phyloP scores from a whole-genome alignment of 2,888 invertebrate species.

The Calephelis perditalis region DNA sequence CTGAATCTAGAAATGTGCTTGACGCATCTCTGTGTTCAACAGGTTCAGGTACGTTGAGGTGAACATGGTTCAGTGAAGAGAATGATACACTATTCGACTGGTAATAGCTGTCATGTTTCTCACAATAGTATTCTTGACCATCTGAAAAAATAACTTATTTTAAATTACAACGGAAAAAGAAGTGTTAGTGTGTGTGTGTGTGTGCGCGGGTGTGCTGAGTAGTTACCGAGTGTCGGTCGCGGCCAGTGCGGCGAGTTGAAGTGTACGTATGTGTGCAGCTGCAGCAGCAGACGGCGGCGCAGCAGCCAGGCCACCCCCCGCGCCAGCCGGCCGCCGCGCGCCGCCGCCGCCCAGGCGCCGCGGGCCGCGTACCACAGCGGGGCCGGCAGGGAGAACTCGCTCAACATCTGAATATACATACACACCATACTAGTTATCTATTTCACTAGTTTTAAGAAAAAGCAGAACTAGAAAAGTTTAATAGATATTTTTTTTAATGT shows the following conservation, averaged over 20 bases:
- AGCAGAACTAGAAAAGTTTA: no score
- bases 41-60: constrained; percentile 63
- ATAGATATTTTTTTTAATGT: no score
- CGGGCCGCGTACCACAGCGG: constrained; percentile 75
- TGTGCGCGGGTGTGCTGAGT: background rate
- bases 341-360: constrained; percentile 43
- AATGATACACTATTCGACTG: constrained; percentile 64
- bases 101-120: constrained; percentile 69
- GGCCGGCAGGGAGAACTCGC: constrained; percentile 75
- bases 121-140: constrained; percentile 70
- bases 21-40: constrained; percentile 56
- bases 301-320: constrained; percentile 96
- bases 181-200: no score
- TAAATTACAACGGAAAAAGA: no score
- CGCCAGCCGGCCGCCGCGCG: constrained; percentile 56
- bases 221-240: constrained; percentile 26
- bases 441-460: no score
- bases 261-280: constrained; percentile 95
- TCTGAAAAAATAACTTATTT: constrained; percentile 40
- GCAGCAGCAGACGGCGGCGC: constrained; percentile 90
- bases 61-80: constrained; percentile 62
- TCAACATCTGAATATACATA: constrained; percentile 48
- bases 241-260: constrained; percentile 80
- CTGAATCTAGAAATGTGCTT: constrained; percentile 58
- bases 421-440: no score